These are phyloP conservation scores for Apamea monoglypha DNA, from an alignment of 2,888 invertebrate species.

Conservation along the genomic window DNA sequence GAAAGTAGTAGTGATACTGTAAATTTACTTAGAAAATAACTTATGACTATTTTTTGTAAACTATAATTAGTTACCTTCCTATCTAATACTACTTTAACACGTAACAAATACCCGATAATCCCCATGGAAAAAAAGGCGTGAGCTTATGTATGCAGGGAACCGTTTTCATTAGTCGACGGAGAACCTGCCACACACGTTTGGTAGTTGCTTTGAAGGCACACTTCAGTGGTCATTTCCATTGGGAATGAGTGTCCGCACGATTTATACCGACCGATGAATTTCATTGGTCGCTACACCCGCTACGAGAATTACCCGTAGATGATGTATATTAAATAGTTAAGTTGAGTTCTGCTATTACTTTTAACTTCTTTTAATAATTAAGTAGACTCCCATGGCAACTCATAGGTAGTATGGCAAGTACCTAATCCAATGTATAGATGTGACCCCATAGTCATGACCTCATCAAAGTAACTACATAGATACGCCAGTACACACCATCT, in stretches of 20 bases:
- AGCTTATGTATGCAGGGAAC: neutral
- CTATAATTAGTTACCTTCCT: neutral
- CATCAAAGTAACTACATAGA: neutral
- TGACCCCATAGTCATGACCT: neutral
- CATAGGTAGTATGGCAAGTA: neutral
- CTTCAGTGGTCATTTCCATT: neutral
- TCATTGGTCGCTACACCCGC: neutral
- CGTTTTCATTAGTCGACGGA: neutral
- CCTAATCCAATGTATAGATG: neutral
- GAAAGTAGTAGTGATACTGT: neutral
- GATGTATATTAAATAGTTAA: neutral
- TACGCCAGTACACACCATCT: neutral
- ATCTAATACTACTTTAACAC: neutral
- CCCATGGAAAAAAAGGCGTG: neutral
- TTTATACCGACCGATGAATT: neutral
- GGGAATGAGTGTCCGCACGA: neutral
- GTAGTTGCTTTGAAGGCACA: neutral
- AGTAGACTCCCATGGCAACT: neutral
- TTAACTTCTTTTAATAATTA: neutral
- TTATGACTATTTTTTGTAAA: neutral
- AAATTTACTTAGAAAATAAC: neutral
- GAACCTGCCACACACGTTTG: neutral
- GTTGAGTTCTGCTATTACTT: neutral
- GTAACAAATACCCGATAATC: neutral
- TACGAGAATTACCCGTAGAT: neutral